Base-by-base conservation (phyloP, 2,113 vertebrate genomes). In the Prochilodus magdalenae region DNA sequence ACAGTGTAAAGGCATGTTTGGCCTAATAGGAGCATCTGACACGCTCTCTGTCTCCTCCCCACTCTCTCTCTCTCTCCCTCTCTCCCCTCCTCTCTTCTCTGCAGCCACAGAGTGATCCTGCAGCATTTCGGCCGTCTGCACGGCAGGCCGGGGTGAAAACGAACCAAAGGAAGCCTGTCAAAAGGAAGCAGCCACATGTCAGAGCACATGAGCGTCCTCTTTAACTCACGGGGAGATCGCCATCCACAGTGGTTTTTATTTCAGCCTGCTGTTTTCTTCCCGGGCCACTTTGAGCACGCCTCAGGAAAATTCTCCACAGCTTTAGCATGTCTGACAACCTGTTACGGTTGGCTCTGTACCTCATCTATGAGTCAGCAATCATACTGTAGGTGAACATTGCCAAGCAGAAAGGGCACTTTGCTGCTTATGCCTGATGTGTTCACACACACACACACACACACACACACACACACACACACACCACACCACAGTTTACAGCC, bases 21-120 rank as follows among this genome's bases (percentile, higher is more conserved):
- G 60, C 73, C 70, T 86, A 79, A 84, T 75, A 82, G 80, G 57
- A 69, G 55, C 82, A 77, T 80, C 66, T 80, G 73, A 80, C 82
- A 83, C 26, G 55, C 65, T 81, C 27, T 10, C 72, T 72, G 76
- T 80, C 84, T 73, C 63, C 33, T 74, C 72, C 24, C 14, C 63
- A 75, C 27, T 18, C 71, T 75, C 75, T 77, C 84, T 67, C 63
- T 27, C 73, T 60, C 24, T 27, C 72, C 26, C 44, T 82, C 71
- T n/a, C n/a, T n/a, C 55, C 47, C 30, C n/a, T 60, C 53, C 24
- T 51, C 53, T 78, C 75, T 62, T 57, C 63, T 69, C 69, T 29
- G 51, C 65, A 70, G 13, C 36, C n/a, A 6, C 14, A 36, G 27
- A 26, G 51, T 81, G 63, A 49, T 51, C 69, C 84, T 47, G 36